Conservation (phyloP, 2,888 invertebrate species). For the Allacma fusca region DNA sequence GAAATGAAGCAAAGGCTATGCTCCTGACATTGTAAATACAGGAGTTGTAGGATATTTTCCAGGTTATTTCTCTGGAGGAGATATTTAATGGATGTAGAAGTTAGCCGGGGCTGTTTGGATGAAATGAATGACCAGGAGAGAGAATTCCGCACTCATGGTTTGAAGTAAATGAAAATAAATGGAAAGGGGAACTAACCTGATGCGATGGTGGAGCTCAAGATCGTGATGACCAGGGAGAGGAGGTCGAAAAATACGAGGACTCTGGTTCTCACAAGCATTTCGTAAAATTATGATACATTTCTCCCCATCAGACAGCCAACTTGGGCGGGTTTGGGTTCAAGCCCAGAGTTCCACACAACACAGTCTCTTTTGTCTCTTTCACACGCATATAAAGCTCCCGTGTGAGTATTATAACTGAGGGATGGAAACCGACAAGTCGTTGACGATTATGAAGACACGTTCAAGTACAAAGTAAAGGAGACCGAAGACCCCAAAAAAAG, state of each 20-base stretch:
- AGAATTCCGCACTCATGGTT: not conserved
- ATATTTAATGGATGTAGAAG: too few species aligned
- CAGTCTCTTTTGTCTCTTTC: not conserved
- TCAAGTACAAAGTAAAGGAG: not conserved
- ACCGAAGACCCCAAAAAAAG: not conserved
- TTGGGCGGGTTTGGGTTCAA: constrained; percentile 37
- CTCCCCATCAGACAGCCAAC: constrained; percentile 43
- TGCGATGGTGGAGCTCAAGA: constrained; percentile 39
- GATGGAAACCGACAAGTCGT: not conserved
- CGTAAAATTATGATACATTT: constrained; percentile 47
- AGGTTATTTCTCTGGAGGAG: too few species aligned
- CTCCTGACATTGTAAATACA: too few species aligned
- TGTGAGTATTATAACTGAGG: not conserved
- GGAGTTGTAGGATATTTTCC: too few species aligned
- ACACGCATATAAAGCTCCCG: not conserved
- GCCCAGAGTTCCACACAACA: constrained; percentile 28
- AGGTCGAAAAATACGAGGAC: constrained; percentile 38
- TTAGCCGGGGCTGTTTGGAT: too few species aligned
- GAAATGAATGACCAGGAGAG: constrained; percentile 36
- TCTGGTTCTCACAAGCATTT: constrained; percentile 38
- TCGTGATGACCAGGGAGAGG: constrained; percentile 42
- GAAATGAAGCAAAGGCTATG: too few species aligned
- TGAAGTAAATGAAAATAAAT: constrained; percentile 44
- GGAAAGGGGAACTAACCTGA: constrained; percentile 49
- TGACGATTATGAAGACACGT: constrained; percentile 1